Evolutionary conservation across 2,888 invertebrate genomes (phyloP).

Genomic region (Nemotelus nigrinus): DNA sequence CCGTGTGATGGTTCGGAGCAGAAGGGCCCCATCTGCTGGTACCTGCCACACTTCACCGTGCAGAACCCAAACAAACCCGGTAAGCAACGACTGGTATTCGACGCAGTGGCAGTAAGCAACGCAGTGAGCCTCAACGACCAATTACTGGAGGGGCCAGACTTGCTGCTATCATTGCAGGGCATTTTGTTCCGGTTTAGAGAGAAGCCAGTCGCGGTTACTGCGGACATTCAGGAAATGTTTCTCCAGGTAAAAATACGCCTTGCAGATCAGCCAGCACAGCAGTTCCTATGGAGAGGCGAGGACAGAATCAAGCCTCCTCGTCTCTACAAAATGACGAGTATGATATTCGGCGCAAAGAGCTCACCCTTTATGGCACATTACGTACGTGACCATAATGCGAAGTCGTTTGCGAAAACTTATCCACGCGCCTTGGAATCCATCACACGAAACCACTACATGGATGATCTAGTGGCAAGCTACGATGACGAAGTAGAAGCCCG

Average conservation of each 20-base stretch:
- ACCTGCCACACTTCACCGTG: slow-evolving; percentile 14
- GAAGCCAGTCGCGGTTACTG: slow-evolving; percentile 6
- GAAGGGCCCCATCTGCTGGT: slow-evolving; percentile 9
- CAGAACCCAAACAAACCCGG: slow-evolving; percentile 8
- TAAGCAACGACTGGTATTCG: slow-evolving; percentile 10
- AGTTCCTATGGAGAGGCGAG: slow-evolving; percentile 10
- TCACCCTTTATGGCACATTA: slow-evolving; percentile 22
- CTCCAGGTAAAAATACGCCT: background rate
- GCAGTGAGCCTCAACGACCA: slow-evolving; percentile 4
- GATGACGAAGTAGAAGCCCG: slow-evolving; percentile 12
- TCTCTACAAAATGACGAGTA: background rate
- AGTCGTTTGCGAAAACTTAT: background rate
- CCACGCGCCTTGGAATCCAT: slow-evolving; percentile 1
- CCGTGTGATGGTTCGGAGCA: background rate
- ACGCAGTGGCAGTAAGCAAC: slow-evolving; percentile 1
- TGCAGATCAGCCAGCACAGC: slow-evolving; percentile 9
- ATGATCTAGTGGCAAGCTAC: slow-evolving; percentile 11
- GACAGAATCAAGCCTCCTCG: background rate
- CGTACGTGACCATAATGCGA: slow-evolving; percentile 13
- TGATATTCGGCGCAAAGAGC: slow-evolving; percentile 14
- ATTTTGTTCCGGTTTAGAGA: slow-evolving; percentile 4
- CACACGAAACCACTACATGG: slow-evolving; percentile 14
- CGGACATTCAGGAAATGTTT: slow-evolving; percentile 16
- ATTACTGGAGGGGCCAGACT: slow-evolving; percentile 3
- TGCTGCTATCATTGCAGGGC: background rate